A percentile compares a stretch with the other conserved stretches of the same genome.
Evolutionary conservation across 2,888 invertebrate genomes (phyloP).

Genomic region (Pterobdella sp.): DNA sequence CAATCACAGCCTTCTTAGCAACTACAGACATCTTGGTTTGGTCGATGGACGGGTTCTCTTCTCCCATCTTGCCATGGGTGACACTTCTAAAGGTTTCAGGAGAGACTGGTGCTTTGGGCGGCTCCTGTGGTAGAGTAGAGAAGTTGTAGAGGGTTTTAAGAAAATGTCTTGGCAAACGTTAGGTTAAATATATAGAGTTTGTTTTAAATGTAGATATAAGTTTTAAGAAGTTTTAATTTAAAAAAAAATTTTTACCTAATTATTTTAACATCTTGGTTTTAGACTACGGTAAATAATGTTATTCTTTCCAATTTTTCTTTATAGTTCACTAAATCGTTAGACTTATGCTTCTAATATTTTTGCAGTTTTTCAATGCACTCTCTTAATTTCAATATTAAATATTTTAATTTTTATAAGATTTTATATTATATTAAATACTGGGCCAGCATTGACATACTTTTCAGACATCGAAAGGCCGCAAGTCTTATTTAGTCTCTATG

Average conservation of each 20-base stretch:
- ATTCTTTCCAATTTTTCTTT: not conserved
- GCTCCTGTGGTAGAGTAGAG: not conserved
- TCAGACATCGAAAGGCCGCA: no score
- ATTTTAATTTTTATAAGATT: not conserved
- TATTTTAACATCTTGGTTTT: not conserved
- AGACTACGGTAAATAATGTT: not conserved
- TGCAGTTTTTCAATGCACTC: no score
- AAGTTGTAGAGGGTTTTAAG: not conserved
- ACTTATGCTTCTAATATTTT: no score
- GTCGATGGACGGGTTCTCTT: slow-evolving; percentile 5
- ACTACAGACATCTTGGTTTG: slow-evolving; percentile 26
- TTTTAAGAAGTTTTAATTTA: no score
- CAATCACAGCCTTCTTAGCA: slow-evolving; percentile 23
- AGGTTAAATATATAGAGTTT: not conserved
- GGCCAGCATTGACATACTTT: no score
- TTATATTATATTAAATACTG: no score
- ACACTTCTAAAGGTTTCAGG: slow-evolving; percentile 15
- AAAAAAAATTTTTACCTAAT: not conserved
- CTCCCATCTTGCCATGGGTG: not conserved
- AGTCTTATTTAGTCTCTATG: no score
- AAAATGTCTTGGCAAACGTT: not conserved
- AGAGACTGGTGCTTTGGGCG: not conserved
- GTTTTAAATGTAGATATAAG: no score
- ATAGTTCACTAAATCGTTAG: not conserved
- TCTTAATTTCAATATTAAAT: not conserved